phyloP scores from a whole-genome alignment of 2,888 invertebrate species.

The Athalia cordata region DNA sequence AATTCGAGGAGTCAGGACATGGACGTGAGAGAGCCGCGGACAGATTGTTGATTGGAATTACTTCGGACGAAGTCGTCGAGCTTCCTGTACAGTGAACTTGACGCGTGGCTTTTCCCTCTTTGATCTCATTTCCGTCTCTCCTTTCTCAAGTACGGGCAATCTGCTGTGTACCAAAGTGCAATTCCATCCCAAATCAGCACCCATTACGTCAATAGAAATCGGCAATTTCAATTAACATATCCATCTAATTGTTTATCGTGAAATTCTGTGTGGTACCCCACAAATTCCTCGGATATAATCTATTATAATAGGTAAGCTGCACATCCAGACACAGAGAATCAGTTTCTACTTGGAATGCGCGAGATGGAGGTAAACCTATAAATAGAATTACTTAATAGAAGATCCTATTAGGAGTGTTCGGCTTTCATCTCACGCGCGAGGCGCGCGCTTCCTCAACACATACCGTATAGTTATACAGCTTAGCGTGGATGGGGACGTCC shows the following conservation, averaged over 20 bases:
- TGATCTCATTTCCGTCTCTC: background rate
- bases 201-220: too few relatives aligned
- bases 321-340: background rate
- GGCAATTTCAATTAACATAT: too few relatives aligned
- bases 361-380: conserved; percentile 17
- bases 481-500: conserved; percentile 15
- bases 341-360: background rate
- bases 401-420: conserved; percentile 5
- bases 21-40: conserved; percentile 19
- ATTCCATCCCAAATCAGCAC: too few relatives aligned
- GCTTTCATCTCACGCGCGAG: conserved; percentile 23
- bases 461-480: background rate
- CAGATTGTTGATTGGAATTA: conserved; percentile 44
- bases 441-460: background rate
- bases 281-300: too few relatives aligned
- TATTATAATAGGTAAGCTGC: background rate
- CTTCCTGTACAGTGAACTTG: conserved; percentile 11
- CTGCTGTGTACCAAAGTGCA: too few relatives aligned
- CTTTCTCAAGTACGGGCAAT: background rate
- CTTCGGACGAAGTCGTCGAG: background rate
- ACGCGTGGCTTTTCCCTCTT: conserved; percentile 10
- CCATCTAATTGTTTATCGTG: too few relatives aligned
- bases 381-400: conserved; percentile 22
- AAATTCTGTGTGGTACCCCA: too few relatives aligned
- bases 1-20: conserved; percentile 32